phyloP scores from a whole-genome alignment of 2,888 invertebrate genomes.

The Acleris literana region DNA sequence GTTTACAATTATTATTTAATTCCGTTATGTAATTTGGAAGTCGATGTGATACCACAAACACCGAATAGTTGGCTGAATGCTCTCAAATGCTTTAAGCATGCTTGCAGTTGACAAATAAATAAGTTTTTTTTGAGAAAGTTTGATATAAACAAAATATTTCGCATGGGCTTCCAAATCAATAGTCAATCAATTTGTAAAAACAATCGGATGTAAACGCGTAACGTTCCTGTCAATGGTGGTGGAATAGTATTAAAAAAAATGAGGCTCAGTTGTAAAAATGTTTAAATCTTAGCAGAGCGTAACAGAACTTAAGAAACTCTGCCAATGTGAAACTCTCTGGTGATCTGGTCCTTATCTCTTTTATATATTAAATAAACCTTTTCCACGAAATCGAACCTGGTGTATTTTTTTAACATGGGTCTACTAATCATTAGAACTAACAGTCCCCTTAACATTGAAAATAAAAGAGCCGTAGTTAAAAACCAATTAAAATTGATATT shows the following conservation, averaged over 20 bases:
- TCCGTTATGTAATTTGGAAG: slow-evolving; percentile 65
- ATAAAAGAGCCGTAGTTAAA: slow-evolving; percentile 49
- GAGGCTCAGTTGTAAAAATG: slow-evolving; percentile 39
- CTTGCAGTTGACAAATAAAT: neutral
- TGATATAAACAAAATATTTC: slow-evolving; percentile 40
- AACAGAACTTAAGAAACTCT: slow-evolving; percentile 49
- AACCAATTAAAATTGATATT: slow-evolving; percentile 39
- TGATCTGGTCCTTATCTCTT: slow-evolving; percentile 78
- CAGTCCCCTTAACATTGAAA: slow-evolving; percentile 47
- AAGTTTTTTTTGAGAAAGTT: slow-evolving; percentile 5
- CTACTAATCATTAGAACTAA: slow-evolving; percentile 79
- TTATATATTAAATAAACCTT: slow-evolving; percentile 81
- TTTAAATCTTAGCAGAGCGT: slow-evolving; percentile 36
- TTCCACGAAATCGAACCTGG: slow-evolving; percentile 81
- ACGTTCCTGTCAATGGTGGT: slow-evolving; percentile 60
- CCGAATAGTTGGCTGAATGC: slow-evolving; percentile 2
- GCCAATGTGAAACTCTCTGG: slow-evolving; percentile 51
- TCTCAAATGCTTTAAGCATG: slow-evolving; percentile 5
- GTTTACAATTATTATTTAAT: slow-evolving; percentile 76
- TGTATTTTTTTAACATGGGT: slow-evolving; percentile 84
- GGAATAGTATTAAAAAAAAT: slow-evolving; percentile 52
- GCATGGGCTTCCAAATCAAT: slow-evolving; percentile 63
- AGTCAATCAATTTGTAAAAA: slow-evolving; percentile 64
- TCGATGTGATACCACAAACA: slow-evolving; percentile 56
- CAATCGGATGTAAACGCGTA: slow-evolving; percentile 38